Evolutionary conservation across 2,888 invertebrate genomes (phyloP).

Genomic region (Lepas anatifera): DNA sequence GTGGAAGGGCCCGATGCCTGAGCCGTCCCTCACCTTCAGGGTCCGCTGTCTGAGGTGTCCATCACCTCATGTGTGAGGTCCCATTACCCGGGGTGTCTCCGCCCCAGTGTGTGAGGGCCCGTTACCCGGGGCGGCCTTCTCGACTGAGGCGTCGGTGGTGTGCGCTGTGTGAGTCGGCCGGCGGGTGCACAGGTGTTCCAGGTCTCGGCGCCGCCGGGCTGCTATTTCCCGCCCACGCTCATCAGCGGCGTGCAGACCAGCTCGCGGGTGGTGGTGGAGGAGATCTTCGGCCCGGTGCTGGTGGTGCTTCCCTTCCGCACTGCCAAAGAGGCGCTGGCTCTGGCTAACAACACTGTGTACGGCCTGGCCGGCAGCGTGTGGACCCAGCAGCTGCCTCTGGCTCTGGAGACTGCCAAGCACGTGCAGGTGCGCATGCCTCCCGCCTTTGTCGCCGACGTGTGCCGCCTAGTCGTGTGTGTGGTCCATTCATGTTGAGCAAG

Average conservation of each 20-base stretch:
- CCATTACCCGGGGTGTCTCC: too few relatives aligned
- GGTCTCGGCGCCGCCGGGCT: constrained; percentile 27
- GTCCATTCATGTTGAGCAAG: too few relatives aligned
- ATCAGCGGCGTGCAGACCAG: constrained; percentile 37
- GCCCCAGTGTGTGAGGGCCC: too few relatives aligned
- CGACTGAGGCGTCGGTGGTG: too few relatives aligned
- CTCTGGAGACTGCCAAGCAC: constrained; percentile 41
- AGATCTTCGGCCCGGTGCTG: constrained; percentile 38
- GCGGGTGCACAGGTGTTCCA: constrained; percentile 33
- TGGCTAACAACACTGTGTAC: constrained; percentile 43
- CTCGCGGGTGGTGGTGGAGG: constrained; percentile 39
- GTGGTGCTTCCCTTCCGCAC: constrained; percentile 35
- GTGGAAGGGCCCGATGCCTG: too few relatives aligned
- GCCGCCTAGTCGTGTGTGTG: too few relatives aligned
- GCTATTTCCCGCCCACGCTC: constrained; percentile 35
- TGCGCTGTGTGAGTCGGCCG: too few relatives aligned
- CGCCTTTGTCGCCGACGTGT: too few relatives aligned
- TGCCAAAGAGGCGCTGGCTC: constrained; percentile 42
- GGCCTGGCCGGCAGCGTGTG: constrained; percentile 43
- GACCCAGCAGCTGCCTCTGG: constrained; percentile 43
- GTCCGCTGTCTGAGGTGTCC: too few relatives aligned
- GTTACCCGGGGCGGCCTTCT: too few relatives aligned
- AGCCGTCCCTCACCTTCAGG: too few relatives aligned
- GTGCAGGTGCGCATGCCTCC: constrained; percentile 33
- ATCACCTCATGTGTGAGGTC: too few relatives aligned